Conservation (phyloP, 2,888 invertebrate genomes). For the Andrena minutula region DNA sequence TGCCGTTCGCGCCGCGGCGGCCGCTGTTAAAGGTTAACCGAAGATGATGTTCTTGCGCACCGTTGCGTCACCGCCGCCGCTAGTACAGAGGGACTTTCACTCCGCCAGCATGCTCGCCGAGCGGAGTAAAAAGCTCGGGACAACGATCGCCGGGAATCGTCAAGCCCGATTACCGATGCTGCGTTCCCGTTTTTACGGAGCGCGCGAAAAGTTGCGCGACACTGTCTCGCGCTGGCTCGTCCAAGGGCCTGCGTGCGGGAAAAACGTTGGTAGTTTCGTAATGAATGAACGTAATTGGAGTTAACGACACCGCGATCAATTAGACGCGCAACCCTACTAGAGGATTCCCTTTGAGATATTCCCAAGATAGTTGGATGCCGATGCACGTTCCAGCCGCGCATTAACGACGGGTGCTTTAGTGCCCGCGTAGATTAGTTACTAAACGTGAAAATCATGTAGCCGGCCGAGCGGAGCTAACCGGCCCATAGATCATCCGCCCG, state of each 20-base stretch:
- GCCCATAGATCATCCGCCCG: conserved; percentile 6
- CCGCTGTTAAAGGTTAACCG: conserved; percentile 73
- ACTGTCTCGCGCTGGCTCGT: not conserved
- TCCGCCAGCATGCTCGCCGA: conserved; percentile 28
- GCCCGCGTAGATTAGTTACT: not conserved
- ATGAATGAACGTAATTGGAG: conserved; percentile 52
- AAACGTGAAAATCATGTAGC: conserved; percentile 39
- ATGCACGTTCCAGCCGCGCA: not conserved
- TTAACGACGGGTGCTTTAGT: conserved; percentile 7
- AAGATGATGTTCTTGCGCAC: conserved; percentile 67
- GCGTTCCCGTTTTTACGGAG: conserved; percentile 25
- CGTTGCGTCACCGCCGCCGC: conserved; percentile 71
- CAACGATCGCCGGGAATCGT: conserved; percentile 38
- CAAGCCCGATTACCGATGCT: conserved; percentile 50
- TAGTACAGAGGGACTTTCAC: conserved; percentile 76
- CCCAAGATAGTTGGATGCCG: not conserved
- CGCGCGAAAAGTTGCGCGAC: conserved; percentile 25
- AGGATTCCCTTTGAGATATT: conserved; percentile 16
- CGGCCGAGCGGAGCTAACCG: conserved; percentile 8
- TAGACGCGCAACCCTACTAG: conserved; percentile 36
- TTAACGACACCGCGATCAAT: conserved; percentile 58
- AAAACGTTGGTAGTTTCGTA: conserved; percentile 1
- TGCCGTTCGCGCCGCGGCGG: conserved; percentile 10
- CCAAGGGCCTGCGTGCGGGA: not conserved
- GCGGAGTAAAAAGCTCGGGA: conserved; percentile 21